Base-by-base conservation (phyloP, 2,888 invertebrate species). In the Rhaphigaster nebulosa region DNA sequence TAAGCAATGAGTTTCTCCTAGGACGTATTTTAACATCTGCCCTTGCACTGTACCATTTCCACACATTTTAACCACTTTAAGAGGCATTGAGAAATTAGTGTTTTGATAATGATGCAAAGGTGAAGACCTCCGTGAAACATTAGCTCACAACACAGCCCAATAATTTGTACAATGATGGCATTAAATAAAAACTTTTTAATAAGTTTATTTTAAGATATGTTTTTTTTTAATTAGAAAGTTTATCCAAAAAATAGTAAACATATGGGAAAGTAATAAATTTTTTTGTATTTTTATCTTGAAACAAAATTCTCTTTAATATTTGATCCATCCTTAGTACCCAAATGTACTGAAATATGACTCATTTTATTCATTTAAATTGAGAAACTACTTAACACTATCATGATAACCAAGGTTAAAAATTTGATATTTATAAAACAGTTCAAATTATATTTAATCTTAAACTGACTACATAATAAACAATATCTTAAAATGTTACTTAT, bases 401-500 rank as follows among this genome's bases (percentile, higher is more conserved):
- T 70, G 70, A 34, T 20, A 20, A 70, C 34, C 34, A 70, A 65
- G 70, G 70, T 34, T 34, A 34, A 34, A 34, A 70, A 70, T 70
- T 34, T 5, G 20, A 70, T 70, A 26, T 20, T 70, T 70, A 34
- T 34, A 70, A 70, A 70, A 70, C 70, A 70, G 70, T 34, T 70
- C 34, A 70, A 70, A 34, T 70, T 70, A 70, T 70, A 70, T 70
- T 70, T 70, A 15, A 70, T 38, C 34, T 23, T 70, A 70, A 34
- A 70, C 5, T 70, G 70, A 70, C 34, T 38, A 34, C 0, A 70
- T 34, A 34, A 29, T 70, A 70, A 34, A 34, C 12, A 70, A 70
- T 34, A 70, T 70, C 70, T 70, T 20, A 34, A 70, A 70, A 70
- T 70, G 70, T 70, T 70, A 70, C 70, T 70, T 70, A 70, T 70